Conservation (phyloP, 2,113 vertebrate species). For the Coryphaenoides rupestris region DNA sequence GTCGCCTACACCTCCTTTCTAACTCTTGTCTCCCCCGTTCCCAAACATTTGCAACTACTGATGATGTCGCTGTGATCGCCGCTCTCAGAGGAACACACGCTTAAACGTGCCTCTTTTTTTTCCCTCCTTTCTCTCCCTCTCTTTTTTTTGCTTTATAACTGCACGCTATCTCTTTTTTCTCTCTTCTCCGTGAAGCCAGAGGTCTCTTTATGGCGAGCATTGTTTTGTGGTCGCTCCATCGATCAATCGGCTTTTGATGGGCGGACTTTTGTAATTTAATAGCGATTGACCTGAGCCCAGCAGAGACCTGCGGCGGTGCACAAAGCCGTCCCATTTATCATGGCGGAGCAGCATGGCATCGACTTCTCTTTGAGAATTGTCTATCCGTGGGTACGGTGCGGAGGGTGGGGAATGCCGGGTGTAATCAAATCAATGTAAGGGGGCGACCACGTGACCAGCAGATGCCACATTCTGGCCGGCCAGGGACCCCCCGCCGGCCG, state of each 20-base stretch:
- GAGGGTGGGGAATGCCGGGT: conserved; percentile 4
- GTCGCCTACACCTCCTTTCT: conserved; percentile 1
- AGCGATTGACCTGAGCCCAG: conserved; percentile 81
- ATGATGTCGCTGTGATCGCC: neutral
- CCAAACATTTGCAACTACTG: too few species aligned
- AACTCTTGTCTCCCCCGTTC: neutral
- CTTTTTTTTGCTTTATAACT: too few species aligned
- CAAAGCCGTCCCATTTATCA: conserved; percentile 87
- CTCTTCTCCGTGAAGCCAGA: conserved; percentile 69
- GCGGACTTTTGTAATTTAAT: conserved; percentile 86
- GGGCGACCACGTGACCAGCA: conserved; percentile 45
- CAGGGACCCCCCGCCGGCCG: conserved; percentile 14
- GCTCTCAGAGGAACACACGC: too few species aligned
- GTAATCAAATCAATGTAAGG: conserved; percentile 34
- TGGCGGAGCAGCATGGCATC: conserved; percentile 70
- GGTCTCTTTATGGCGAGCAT: conserved; percentile 75
- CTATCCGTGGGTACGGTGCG: conserved; percentile 20
- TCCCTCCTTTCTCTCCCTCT: too few species aligned
- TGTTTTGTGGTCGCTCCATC: conserved; percentile 77
- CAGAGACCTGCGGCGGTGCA: conserved; percentile 82
- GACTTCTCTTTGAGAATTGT: conserved; percentile 70
- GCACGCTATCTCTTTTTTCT: conserved; percentile 3
- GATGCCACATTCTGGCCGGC: conserved; percentile 35
- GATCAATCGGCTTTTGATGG: conserved; percentile 85
- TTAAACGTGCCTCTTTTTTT: too few species aligned